Conservation (phyloP, 2,113 vertebrate genomes). For the Hypomesus transpacificus region DNA sequence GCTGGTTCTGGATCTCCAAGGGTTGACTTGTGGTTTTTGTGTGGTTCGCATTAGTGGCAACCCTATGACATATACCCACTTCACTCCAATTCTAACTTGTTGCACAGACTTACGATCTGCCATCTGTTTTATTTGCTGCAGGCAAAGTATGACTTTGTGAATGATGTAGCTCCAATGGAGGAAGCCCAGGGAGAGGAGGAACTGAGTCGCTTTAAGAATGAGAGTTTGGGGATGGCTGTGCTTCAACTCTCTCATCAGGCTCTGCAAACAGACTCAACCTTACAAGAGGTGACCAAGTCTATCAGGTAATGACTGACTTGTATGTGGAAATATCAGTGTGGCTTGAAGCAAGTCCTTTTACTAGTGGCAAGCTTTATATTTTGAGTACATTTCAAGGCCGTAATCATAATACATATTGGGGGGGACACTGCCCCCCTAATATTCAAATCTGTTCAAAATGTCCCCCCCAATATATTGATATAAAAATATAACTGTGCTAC, state of each 20-base stretch:
- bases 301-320: conserved; percentile 69
- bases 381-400: no score
- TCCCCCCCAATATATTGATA: no score
- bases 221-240: conserved; percentile 91
- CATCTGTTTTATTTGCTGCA: conserved; percentile 31
- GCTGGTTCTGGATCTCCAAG: no score
- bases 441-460: no score
- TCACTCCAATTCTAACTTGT: neutral
- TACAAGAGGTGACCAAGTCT: conserved; percentile 80
- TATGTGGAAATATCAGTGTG: neutral
- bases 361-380: neutral
- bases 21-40: no score
- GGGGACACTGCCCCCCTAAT: no score
- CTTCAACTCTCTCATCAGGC: conserved; percentile 85
- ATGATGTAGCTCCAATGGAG: conserved; percentile 74
- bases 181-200: conserved; percentile 74
- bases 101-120: neutral
- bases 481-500: no score
- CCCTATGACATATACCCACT: no score
- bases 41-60: no score
- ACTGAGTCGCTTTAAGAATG: conserved; percentile 81
- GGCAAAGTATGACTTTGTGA: conserved; percentile 88
- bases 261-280: conserved; percentile 62
- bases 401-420: no score
- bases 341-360: neutral